Evolutionary conservation across 2,888 invertebrate genomes (phyloP).

Genomic region (Alloscopus bannaensis): DNA sequence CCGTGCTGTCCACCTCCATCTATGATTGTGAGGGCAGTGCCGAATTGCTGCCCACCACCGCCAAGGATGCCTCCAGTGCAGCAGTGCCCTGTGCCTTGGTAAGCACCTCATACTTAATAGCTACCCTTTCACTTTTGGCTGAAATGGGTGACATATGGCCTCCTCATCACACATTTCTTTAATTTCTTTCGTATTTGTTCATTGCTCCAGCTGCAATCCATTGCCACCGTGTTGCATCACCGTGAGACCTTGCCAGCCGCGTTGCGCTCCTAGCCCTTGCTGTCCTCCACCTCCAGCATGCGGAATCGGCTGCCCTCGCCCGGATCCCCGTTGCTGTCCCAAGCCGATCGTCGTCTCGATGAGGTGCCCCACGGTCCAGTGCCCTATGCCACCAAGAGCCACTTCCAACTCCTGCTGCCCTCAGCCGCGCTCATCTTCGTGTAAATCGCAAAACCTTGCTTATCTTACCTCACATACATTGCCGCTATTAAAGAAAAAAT

Average conservation of each 20-base stretch:
- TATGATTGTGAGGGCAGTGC: no score
- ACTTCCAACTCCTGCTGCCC: slow-evolving; percentile 60
- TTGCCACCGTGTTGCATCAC: slow-evolving; percentile 68
- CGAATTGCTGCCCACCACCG: slow-evolving; percentile 69
- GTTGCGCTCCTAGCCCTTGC: slow-evolving; percentile 58
- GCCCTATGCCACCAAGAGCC: slow-evolving; percentile 49
- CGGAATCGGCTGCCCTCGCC: slow-evolving; percentile 60
- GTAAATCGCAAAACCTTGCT: no score
- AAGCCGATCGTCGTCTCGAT: slow-evolving; percentile 65
- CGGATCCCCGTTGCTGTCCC: slow-evolving; percentile 58
- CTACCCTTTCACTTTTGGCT: neutral
- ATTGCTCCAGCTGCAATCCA: slow-evolving; percentile 61
- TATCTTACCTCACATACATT: no score
- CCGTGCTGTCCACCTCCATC: no score
- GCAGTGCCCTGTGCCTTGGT: slow-evolving; percentile 64
- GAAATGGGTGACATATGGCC: neutral
- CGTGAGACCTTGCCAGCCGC: slow-evolving; percentile 62
- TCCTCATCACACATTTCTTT: no score
- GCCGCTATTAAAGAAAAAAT: no score
- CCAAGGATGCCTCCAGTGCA: slow-evolving; percentile 47
- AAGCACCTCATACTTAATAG: neutral
- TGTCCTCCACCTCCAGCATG: slow-evolving; percentile 66
- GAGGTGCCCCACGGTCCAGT: slow-evolving; percentile 60
- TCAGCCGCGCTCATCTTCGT: slow-evolving; percentile 65
- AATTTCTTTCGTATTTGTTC: slow-evolving; percentile 13